Evolutionary conservation across 1,140 invertebrate species (phyloP).

Genomic region (Cherax quadricarinatus): DNA sequence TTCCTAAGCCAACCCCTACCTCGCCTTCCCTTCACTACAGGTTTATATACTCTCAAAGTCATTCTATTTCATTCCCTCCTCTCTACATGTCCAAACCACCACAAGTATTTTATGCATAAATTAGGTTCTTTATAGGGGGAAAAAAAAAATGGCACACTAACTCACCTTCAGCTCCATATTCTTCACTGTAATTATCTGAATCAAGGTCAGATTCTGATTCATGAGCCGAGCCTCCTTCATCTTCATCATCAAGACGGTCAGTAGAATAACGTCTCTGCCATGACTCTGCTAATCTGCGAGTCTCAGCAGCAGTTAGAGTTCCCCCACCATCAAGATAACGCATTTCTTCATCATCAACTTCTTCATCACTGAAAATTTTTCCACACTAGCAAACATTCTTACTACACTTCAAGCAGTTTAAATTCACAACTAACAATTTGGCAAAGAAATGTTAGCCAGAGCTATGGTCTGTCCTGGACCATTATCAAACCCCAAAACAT

Average conservation of each 20-base stretch:
- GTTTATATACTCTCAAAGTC: too few relatives aligned
- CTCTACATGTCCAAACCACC: too few relatives aligned
- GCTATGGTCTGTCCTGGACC: too few relatives aligned
- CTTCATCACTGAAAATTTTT: slow-evolving; percentile 67
- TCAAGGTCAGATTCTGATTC: slow-evolving; percentile 79
- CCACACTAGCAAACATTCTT: neutral
- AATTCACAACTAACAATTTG: too few relatives aligned
- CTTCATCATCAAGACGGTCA: slow-evolving; percentile 77
- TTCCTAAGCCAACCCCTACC: too few relatives aligned
- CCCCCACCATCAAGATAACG: slow-evolving; percentile 46
- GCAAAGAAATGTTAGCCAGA: too few relatives aligned
- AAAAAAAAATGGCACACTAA: neutral
- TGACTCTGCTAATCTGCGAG: slow-evolving; percentile 82
- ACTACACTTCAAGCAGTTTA: neutral
- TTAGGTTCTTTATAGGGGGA: too few relatives aligned
- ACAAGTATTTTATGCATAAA: too few relatives aligned
- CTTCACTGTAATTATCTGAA: slow-evolving; percentile 80
- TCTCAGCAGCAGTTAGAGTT: slow-evolving; percentile 82
- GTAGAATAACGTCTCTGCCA: slow-evolving; percentile 81
- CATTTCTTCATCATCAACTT: slow-evolving; percentile 73
- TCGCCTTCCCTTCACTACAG: too few relatives aligned
- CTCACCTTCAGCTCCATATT: slow-evolving; percentile 83
- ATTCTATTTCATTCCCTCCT: too few relatives aligned
- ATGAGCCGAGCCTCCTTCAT: slow-evolving; percentile 73
- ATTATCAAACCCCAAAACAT: too few relatives aligned